Conservation (phyloP, 2,113 vertebrate species). For the Megaceryle maxima region DNA sequence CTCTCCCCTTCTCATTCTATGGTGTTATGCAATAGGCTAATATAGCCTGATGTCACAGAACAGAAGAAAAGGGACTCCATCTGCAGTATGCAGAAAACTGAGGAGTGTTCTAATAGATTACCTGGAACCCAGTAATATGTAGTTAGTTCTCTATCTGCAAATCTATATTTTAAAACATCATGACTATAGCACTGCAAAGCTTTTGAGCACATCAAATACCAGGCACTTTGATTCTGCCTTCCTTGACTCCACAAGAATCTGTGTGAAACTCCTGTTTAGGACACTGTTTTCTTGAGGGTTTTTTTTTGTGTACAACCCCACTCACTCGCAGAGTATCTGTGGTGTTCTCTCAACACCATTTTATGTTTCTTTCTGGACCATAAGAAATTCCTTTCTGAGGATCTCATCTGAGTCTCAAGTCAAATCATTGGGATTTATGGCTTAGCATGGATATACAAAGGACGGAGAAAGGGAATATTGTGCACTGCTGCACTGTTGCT, state of each 20-base stretch:
- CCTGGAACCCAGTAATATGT: not conserved
- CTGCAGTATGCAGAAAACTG: not conserved
- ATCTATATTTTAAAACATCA: not conserved
- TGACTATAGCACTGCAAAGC: not conserved
- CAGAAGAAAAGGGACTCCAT: not conserved
- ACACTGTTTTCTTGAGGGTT: not conserved
- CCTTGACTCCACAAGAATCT: not conserved
- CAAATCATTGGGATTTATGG: not conserved
- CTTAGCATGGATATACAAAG: not conserved
- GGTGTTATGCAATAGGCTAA: not conserved
- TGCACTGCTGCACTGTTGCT: not conserved
- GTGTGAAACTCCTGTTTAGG: not conserved
- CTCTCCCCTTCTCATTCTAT: not conserved
- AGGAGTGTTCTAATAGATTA: not conserved
- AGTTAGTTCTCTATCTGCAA: not conserved
- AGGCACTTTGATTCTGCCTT: not conserved
- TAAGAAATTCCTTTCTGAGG: not conserved
- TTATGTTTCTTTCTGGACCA: not conserved
- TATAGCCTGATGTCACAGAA: not conserved
- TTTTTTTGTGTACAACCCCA: not conserved
- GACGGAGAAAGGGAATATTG: not conserved
- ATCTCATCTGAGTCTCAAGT: not conserved
- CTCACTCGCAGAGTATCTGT: not conserved
- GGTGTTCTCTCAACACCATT: not conserved
- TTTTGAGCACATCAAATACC: not conserved